Conservation (phyloP, 2,888 invertebrate genomes). For the Muscina levida region DNA sequence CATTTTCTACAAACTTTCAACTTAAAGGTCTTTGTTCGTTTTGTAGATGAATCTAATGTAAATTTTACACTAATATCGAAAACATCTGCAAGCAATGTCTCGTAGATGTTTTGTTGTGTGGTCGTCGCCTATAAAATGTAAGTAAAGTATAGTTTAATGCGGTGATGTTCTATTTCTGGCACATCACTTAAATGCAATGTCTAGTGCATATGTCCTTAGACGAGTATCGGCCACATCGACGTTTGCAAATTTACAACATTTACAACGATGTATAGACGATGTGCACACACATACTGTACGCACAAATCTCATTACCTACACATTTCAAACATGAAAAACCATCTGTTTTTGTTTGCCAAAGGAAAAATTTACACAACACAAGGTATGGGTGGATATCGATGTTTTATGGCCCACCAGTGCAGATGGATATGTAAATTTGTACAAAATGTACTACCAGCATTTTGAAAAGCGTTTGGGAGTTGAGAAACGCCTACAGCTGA, state of each 20-base stretch:
- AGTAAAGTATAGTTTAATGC: no score
- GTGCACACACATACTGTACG: background rate
- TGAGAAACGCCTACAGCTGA: background rate
- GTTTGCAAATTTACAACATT: background rate
- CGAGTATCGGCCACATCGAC: background rate
- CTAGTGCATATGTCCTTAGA: no score
- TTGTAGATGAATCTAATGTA: no score
- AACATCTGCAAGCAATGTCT: no score
- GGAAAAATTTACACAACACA: background rate
- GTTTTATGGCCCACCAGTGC: background rate
- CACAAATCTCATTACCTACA: background rate
- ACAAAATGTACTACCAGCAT: background rate
- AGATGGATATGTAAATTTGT: background rate
- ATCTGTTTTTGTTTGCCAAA: slow-evolving; percentile 48
- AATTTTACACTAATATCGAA: no score
- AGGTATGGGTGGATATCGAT: background rate
- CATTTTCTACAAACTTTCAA: no score
- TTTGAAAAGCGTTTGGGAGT: background rate
- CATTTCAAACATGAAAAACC: slow-evolving; percentile 30
- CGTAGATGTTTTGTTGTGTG: no score
- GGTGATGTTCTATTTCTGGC: no score
- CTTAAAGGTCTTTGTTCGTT: no score
- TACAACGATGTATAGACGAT: background rate
- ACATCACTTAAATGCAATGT: background rate
- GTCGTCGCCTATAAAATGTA: no score